Conservation (phyloP, 92 coral and sea anemone genomes). For the Palythoa grandiflora region DNA sequence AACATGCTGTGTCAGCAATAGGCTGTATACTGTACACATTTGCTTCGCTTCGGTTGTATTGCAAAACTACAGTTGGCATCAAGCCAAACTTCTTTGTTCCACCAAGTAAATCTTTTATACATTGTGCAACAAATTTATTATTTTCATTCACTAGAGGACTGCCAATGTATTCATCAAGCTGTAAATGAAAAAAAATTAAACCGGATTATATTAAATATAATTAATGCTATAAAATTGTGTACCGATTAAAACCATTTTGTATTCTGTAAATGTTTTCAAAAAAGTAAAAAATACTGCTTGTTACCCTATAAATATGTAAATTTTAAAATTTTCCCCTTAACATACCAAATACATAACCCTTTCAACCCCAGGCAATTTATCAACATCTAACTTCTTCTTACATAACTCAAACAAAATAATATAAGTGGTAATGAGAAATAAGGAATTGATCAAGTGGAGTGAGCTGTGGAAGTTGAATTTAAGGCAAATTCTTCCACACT, state of each 20-base stretch:
- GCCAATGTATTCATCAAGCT: conserved; percentile 80
- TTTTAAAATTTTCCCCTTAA: too few species aligned
- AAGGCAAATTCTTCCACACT: too few species aligned
- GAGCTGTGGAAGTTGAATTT: too few species aligned
- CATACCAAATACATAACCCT: too few species aligned
- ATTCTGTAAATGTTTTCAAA: neutral
- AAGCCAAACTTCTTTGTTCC: conserved; percentile 39
- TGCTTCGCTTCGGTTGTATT: conserved; percentile 52
- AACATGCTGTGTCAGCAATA: neutral
- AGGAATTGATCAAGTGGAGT: too few species aligned
- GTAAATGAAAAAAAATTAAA: conserved; percentile 4
- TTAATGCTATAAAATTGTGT: too few species aligned
- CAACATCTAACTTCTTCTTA: too few species aligned
- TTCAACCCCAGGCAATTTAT: too few species aligned
- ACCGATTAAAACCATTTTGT: neutral
- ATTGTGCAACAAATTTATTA: conserved; percentile 70
- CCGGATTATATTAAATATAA: neutral
- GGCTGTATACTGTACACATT: conserved; percentile 22
- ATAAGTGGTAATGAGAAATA: too few species aligned
- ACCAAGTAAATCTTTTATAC: conserved; percentile 60
- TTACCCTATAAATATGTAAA: too few species aligned
- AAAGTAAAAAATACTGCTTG: too few species aligned
- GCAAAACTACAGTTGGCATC: conserved; percentile 52
- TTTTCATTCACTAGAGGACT: conserved; percentile 78
- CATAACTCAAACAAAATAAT: too few species aligned